Conservation (phyloP, 2,113 vertebrate genomes). For the Nycticebus coucang region DNA sequence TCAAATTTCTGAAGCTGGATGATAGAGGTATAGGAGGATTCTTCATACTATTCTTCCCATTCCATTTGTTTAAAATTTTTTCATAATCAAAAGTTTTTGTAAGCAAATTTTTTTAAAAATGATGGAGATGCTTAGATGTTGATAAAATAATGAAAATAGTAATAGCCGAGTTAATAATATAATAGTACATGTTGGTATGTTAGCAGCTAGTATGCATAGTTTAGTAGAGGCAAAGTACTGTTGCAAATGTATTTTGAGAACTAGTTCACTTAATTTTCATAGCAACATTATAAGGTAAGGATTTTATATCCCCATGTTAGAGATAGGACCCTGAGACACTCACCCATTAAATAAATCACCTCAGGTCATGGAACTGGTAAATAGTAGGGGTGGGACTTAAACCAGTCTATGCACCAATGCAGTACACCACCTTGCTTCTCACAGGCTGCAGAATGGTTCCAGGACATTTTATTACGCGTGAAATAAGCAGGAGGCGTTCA, state of each 20-base stretch:
- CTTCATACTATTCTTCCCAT: neutral
- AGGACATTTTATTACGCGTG: neutral
- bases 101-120: neutral
- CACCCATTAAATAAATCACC: neutral
- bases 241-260: neutral
- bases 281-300: neutral
- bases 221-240: neutral
- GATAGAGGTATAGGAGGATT: neutral
- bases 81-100: neutral
- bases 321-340: neutral
- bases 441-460: neutral
- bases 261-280: neutral
- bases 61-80: neutral
- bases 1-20: neutral
- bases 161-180: neutral
- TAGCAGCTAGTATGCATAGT: neutral
- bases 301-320: neutral
- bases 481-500: neutral
- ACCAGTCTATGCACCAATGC: neutral
- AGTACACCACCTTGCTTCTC: neutral
- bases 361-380: neutral
- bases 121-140: neutral
- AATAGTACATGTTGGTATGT: neutral
- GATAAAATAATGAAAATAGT: neutral
- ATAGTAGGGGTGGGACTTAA: neutral